Conservation (phyloP, 2,797 vertebrate species). For the Pipistrellus nathusii region DNA sequence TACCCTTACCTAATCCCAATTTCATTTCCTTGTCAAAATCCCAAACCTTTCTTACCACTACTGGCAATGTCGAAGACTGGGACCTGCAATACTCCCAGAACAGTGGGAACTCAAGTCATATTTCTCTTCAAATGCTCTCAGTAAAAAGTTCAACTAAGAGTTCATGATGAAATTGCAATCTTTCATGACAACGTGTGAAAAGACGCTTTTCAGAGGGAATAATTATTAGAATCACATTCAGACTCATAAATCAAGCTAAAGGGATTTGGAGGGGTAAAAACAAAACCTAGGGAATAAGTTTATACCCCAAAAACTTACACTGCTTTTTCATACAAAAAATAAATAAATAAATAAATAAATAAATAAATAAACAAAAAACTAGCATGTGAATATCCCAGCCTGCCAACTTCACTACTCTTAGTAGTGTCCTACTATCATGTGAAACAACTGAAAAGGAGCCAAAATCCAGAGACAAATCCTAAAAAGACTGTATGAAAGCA, state of each 20-base stretch:
- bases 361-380: not conserved
- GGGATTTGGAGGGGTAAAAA: not conserved
- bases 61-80: not conserved
- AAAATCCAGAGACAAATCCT: not conserved
- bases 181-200: not conserved
- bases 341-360: too few relatives aligned
- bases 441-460: not conserved
- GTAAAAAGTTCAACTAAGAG: slow-evolving; percentile 11
- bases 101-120: not conserved
- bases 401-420: not conserved
- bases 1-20: not conserved
- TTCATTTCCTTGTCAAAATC: not conserved
- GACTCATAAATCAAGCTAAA: not conserved
- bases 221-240: not conserved
- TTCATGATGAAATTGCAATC: not conserved
- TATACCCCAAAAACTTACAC: not conserved
- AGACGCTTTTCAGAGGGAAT: not conserved
- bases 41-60: not conserved
- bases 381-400: not conserved
- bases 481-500: not conserved
- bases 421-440: not conserved
- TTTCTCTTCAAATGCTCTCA: not conserved
- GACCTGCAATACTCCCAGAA: not conserved
- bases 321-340: not conserved
- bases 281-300: not conserved